phyloP scores from a whole-genome alignment of 2,888 invertebrate species.

The Oligia fasciuncula region DNA sequence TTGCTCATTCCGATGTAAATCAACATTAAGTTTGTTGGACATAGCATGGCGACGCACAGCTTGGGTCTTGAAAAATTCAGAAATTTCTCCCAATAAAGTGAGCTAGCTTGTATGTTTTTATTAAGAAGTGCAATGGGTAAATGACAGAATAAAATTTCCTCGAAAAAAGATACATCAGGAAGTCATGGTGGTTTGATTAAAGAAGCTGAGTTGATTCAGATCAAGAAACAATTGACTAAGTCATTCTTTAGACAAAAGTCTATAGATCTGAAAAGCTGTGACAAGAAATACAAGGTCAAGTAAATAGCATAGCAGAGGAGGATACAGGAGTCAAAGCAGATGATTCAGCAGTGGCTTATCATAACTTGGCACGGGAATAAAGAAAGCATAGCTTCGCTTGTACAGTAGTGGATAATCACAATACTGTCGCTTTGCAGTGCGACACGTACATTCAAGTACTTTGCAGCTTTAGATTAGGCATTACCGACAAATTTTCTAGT shows the following conservation, averaged over 20 bases:
- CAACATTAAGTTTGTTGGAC: slow-evolving; percentile 30
- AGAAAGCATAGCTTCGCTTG: slow-evolving; percentile 5
- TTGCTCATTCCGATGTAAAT: slow-evolving; percentile 45
- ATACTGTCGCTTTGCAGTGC: slow-evolving; percentile 38
- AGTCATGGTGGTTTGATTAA: not conserved
- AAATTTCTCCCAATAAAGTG: not conserved
- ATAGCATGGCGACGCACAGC: slow-evolving; percentile 21
- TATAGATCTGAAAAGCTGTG: not conserved
- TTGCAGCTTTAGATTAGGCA: slow-evolving; percentile 53
- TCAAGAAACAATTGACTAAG: not conserved
- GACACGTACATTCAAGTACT: slow-evolving; percentile 50
- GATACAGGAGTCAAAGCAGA: not conserved
- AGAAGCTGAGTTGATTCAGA: not conserved
- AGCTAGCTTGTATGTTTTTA: not conserved
- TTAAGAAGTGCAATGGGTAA: not conserved
- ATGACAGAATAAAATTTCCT: not conserved
- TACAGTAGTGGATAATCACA: not conserved
- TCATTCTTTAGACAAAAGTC: not conserved
- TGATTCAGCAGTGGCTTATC: no score
- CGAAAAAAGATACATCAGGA: not conserved
- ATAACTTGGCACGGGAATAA: no score
- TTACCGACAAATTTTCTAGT: slow-evolving; percentile 59
- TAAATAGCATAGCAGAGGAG: not conserved
- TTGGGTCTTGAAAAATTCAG: not conserved
- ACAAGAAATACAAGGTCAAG: not conserved